Evolutionary conservation across 2,797 vertebrate genomes (phyloP).

Genomic region (Sylvia borin): DNA sequence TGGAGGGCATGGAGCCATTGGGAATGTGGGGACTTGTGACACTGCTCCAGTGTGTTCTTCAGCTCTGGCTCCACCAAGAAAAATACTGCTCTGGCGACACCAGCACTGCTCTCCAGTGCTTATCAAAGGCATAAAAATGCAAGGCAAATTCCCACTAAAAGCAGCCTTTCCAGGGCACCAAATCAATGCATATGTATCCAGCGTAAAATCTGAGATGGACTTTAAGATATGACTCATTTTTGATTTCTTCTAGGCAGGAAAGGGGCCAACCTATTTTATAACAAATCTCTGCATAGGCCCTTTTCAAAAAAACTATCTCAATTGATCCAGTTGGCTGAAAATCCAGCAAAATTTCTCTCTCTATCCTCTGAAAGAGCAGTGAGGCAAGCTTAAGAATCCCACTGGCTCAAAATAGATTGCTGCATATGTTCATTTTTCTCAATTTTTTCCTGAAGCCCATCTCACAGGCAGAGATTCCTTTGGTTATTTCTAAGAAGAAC

Average conservation of each 20-base stretch:
- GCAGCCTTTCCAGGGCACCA: not conserved
- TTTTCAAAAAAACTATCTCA: not conserved
- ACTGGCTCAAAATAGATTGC: constrained; percentile 5
- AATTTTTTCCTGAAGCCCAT: constrained; percentile 11
- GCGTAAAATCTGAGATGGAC: not conserved
- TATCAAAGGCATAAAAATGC: not conserved
- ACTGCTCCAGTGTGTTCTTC: not conserved
- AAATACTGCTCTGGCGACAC: not conserved
- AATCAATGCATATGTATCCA: not conserved
- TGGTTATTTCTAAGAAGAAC: constrained; percentile 2
- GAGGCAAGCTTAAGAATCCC: not conserved
- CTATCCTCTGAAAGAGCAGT: not conserved
- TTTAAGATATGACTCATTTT: not conserved
- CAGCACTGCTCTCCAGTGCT: not conserved
- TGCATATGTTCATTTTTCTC: constrained; percentile 34
- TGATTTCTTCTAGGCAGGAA: not conserved
- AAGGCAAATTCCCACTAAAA: not conserved
- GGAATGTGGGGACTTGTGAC: not conserved
- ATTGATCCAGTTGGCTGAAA: not conserved
- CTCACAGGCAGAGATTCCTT: not conserved
- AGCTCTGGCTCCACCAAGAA: not conserved
- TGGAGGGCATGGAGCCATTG: not conserved
- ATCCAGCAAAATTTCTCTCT: not conserved
- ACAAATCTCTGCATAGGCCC: not conserved
- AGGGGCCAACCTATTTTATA: not conserved